Conservation (phyloP, 2,797 vertebrate genomes). For the Lycodopsis pacificus region DNA sequence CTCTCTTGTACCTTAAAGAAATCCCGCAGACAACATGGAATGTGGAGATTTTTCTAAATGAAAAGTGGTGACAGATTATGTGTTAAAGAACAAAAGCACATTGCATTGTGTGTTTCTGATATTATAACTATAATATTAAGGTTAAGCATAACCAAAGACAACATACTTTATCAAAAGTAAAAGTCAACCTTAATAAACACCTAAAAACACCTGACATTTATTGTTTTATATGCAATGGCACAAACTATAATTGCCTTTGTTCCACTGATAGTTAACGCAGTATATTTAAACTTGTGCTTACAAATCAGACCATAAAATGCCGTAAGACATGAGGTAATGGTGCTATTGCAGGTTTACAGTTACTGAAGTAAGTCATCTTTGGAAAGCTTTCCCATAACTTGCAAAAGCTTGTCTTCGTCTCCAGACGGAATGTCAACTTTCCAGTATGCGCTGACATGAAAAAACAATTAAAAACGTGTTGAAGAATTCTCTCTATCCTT, state of each 20-base stretch:
- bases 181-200: neutral
- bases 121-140: neutral
- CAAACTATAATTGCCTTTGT: conserved; percentile 19
- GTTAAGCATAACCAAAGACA: neutral
- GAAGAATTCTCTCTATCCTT: neutral
- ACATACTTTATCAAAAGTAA: conserved; percentile 1
- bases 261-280: conserved; percentile 5
- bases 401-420: neutral
- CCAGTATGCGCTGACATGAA: neutral
- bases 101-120: neutral
- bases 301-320: conserved; percentile 33
- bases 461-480: neutral
- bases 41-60: neutral
- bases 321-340: conserved; percentile 17
- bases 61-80: neutral
- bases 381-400: conserved; percentile 7
- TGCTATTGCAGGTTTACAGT: conserved; percentile 16
- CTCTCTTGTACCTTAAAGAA: neutral
- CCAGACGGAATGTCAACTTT: neutral
- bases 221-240: conserved; percentile 44
- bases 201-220: conserved; percentile 18
- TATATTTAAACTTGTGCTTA: conserved; percentile 15
- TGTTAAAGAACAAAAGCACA: neutral
- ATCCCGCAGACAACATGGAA: neutral
- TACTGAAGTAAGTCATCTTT: conserved; percentile 16